Base-by-base conservation (phyloP, 2,888 invertebrate species). In the Argyresthia albistria region DNA sequence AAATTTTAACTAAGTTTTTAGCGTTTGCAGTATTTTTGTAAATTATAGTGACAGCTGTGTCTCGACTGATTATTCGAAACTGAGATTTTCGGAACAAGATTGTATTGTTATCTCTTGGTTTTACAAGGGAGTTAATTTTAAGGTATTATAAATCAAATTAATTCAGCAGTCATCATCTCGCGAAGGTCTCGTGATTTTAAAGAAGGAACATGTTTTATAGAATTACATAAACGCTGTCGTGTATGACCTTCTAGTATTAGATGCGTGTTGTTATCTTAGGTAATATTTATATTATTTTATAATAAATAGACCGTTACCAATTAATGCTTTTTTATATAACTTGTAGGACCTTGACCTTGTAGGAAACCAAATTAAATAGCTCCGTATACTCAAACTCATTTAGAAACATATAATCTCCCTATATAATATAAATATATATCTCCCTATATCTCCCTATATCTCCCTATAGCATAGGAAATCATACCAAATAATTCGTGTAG, bases 31-130 rank as follows among this genome's bases (percentile, higher is more conserved):
- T 81, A 81, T 81, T 81, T 73, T 70, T 54, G 62, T 73, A 76
- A 75, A 72, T 78, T 78, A 80, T 76, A 70, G 79, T 82, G 76
- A 83, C 80, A 73, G 72, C 72, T 76, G 69, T 80, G 82, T 83
- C 83, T 76, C 70, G 86, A 87, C 84, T 87, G 86, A 87, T 77
- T 73, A 76, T 86, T 84, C 83, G 81, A 64, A 74, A 69, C 77
- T 71, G 69, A 70, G 65, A 59, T 61, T 74, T 75, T 81, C 78
- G 86, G 81, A 84, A 69, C 69, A 82, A 80, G 69, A 77, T 76
- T 76, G 70, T 77, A 52, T 76, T 78, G 76, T 77, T 77, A 82
- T 79, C 80, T 80, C 83, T 87, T 83, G 86, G 86, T 87, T 87
- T 81, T 84, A 84, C 84, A 84, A 84, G 86, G 84, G 78, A 72